Evolutionary conservation across 2,888 invertebrate species (phyloP).

Genomic region (Capitulum mitella): DNA sequence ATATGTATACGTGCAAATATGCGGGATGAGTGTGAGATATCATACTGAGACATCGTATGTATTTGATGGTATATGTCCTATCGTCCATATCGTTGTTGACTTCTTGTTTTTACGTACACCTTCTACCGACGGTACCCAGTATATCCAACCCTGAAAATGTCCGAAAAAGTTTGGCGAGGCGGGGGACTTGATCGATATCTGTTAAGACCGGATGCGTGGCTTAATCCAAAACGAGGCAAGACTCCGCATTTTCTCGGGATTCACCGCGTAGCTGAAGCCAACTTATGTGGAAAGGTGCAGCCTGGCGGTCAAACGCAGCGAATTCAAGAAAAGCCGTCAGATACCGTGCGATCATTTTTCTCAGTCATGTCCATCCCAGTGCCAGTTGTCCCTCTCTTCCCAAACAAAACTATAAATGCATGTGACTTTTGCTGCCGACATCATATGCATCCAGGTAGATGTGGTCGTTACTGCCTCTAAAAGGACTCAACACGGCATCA

Average conservation of each 20-base stretch:
- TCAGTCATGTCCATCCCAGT: no score
- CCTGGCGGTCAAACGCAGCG: no score
- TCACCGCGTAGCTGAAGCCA: no score
- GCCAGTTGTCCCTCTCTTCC: constrained; percentile 28
- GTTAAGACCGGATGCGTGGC: no score
- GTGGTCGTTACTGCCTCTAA: constrained; percentile 13
- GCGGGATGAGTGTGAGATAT: background rate
- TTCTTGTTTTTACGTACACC: no score
- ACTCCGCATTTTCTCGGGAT: no score
- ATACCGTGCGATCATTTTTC: no score
- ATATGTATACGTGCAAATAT: constrained; percentile 30
- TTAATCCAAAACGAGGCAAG: no score
- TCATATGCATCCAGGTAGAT: constrained; percentile 20
- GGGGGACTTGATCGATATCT: constrained; percentile 23
- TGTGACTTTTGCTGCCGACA: constrained; percentile 29
- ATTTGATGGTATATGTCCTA: constrained; percentile 17
- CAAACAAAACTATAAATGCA: constrained; percentile 29
- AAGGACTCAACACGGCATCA: constrained; percentile 16
- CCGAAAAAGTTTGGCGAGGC: constrained; percentile 8
- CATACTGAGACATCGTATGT: constrained; percentile 4
- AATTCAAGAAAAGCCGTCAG: no score
- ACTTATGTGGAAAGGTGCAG: no score
- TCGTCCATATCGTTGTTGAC: no score
- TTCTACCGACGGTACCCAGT: no score
- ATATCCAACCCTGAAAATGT: background rate